phyloP scores from a whole-genome alignment of 2,113 vertebrate genomes.

The Zeus faber region DNA sequence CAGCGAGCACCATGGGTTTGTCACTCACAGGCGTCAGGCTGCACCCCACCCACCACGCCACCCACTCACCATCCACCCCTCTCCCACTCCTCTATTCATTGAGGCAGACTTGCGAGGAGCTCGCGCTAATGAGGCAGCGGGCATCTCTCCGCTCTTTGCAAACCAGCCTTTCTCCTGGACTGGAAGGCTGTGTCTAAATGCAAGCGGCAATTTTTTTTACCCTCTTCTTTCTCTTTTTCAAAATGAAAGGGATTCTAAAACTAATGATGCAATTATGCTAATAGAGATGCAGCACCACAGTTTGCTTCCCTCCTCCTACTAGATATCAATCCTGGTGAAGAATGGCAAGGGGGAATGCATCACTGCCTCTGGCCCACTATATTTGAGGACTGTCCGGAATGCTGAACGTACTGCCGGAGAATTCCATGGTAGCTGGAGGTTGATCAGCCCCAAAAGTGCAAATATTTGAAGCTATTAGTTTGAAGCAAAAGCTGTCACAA shows the following conservation, averaged over 20 bases:
- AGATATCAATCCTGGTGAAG: slow-evolving; percentile 55
- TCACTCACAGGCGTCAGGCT: slow-evolving; percentile 63
- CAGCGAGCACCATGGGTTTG: slow-evolving; percentile 57
- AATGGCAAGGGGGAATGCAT: slow-evolving; percentile 36
- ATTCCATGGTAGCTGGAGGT: too few relatives aligned
- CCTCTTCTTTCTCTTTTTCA: slow-evolving; percentile 7
- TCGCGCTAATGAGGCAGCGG: slow-evolving; percentile 67
- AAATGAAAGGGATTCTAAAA: slow-evolving; percentile 60
- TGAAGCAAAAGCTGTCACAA: too few relatives aligned
- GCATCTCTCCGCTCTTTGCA: slow-evolving; percentile 56
- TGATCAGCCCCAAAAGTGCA: too few relatives aligned
- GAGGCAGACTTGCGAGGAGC: slow-evolving; percentile 49
- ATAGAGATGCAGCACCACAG: slow-evolving; percentile 46
- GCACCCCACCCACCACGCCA: not conserved
- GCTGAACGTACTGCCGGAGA: too few relatives aligned
- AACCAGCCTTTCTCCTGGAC: slow-evolving; percentile 45
- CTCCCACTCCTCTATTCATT: slow-evolving; percentile 39
- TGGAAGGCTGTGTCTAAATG: slow-evolving; percentile 47
- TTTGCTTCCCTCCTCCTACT: slow-evolving; percentile 40
- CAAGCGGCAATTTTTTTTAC: slow-evolving; percentile 53
- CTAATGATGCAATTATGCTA: slow-evolving; percentile 77
- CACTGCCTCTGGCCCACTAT: too few relatives aligned
- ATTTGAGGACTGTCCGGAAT: too few relatives aligned
- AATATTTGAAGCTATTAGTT: too few relatives aligned
- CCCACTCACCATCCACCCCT: not conserved